phyloP scores from a whole-genome alignment of 2,888 invertebrate genomes.

The Noctua janthina region DNA sequence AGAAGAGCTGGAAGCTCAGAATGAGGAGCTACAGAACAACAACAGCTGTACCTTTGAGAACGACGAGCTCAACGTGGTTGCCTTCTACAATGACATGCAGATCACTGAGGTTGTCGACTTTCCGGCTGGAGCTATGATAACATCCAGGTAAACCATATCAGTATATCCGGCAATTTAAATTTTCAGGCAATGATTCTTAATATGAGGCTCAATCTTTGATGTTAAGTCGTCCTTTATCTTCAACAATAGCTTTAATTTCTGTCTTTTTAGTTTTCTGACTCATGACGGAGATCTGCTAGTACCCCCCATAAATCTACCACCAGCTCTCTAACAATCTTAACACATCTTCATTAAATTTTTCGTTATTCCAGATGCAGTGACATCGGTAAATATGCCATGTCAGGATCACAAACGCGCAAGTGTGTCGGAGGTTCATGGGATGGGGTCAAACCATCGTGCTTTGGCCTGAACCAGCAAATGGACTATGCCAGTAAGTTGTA shows the following conservation, averaged over 20 bases:
- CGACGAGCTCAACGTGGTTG: constrained; percentile 94
- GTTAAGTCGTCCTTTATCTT: too few relatives aligned
- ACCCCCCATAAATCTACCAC: too few relatives aligned
- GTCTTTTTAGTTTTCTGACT: too few relatives aligned
- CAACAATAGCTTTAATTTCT: too few relatives aligned
- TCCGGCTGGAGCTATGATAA: constrained; percentile 93
- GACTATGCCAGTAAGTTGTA: constrained; percentile 94
- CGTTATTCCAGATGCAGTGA: constrained; percentile 92
- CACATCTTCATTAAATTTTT: too few relatives aligned
- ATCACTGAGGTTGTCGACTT: constrained; percentile 95
- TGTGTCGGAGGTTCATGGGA: constrained; percentile 96
- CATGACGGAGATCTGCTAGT: too few relatives aligned
- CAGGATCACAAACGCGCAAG: constrained; percentile 93
- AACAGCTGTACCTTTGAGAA: constrained; percentile 94
- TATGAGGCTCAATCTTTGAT: too few relatives aligned
- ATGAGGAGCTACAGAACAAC: constrained; percentile 90
- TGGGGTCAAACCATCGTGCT: constrained; percentile 94
- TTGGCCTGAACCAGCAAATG: constrained; percentile 95
- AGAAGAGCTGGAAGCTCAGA: constrained; percentile 88
- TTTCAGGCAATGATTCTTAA: too few relatives aligned
- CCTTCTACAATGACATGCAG: constrained; percentile 95
- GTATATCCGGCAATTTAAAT: too few relatives aligned
- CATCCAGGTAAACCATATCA: constrained; percentile 88
- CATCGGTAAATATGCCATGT: constrained; percentile 96
- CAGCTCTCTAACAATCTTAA: too few relatives aligned